Percentiles rank a stretch among this genome's conserved stretches.
Conservation (phyloP, 2,113 vertebrate species). For the Cinclus mexicanus region DNA sequence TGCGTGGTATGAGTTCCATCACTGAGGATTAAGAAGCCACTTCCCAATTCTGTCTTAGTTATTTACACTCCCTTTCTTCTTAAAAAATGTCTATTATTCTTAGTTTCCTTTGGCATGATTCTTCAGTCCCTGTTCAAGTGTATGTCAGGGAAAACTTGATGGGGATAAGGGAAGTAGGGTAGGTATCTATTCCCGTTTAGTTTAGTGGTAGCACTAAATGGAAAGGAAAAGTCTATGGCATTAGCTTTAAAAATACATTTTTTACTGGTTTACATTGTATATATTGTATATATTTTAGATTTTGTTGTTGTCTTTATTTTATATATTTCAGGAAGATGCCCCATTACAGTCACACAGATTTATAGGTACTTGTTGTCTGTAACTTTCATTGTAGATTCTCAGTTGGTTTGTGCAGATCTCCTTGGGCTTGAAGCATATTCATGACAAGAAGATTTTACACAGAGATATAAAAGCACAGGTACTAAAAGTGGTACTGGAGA, state of each 20-base stretch:
- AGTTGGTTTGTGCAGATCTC: constrained; percentile 94
- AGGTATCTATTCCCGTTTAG: not conserved
- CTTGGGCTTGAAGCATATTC: constrained; percentile 92
- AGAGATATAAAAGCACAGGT: constrained; percentile 94
- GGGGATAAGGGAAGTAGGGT: not conserved
- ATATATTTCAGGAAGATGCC: not conserved
- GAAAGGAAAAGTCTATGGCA: not conserved
- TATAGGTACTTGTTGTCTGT: not conserved
- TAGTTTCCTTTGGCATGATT: not conserved
- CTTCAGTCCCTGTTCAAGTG: not conserved
- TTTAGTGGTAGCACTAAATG: not conserved
- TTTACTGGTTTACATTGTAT: not conserved
- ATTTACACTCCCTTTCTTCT: not conserved
- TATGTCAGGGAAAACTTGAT: not conserved
- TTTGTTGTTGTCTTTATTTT: not conserved
- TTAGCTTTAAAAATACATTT: not conserved
- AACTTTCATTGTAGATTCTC: constrained; percentile 77
- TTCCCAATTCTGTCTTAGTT: not conserved
- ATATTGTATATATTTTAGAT: not conserved
- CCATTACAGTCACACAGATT: not conserved
- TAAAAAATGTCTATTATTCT: not conserved
- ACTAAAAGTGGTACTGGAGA: not conserved
- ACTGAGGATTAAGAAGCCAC: not conserved
- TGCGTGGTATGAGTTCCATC: not conserved
- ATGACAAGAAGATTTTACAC: constrained; percentile 91